Evolutionary conservation across 2,797 vertebrate species (phyloP).

Genomic region (Neoniphon sammara): DNA sequence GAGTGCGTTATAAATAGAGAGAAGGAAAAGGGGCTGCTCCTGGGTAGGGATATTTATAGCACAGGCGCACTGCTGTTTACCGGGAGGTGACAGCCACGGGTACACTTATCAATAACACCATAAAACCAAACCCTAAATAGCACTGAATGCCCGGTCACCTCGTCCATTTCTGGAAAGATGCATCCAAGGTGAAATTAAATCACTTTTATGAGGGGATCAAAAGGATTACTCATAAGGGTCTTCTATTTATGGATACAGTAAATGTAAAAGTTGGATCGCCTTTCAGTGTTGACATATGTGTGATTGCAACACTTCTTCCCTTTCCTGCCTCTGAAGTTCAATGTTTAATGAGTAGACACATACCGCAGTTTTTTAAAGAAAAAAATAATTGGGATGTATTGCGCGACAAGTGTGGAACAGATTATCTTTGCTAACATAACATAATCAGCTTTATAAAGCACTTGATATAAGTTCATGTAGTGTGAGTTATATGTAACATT

Average conservation of each 20-base stretch:
- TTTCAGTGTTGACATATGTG: constrained; percentile 69
- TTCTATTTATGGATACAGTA: constrained; percentile 75
- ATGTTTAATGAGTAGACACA: constrained; percentile 17
- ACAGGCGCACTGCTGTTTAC: constrained; percentile 63
- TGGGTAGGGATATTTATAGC: constrained; percentile 76
- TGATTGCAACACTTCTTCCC: constrained; percentile 4
- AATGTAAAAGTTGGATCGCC: constrained; percentile 73
- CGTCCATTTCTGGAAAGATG: constrained; percentile 67
- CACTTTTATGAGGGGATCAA: constrained; percentile 76
- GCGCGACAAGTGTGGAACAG: not conserved
- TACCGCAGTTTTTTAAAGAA: not conserved
- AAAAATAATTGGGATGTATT: not conserved
- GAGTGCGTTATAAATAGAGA: constrained; percentile 80
- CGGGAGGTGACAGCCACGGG: constrained; percentile 52
- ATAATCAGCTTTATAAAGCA: not conserved
- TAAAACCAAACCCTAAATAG: constrained; percentile 70
- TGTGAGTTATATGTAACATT: no score
- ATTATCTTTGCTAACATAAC: not conserved
- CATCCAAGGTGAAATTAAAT: constrained; percentile 77
- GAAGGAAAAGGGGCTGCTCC: constrained; percentile 68
- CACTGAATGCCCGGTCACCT: constrained; percentile 52
- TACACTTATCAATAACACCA: constrained; percentile 75
- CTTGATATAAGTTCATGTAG: no score
- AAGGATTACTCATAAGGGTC: constrained; percentile 61
- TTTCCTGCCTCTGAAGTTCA: constrained; percentile 46